phyloP scores from a whole-genome alignment of 2,797 vertebrate genomes.

The Delichon dasypus region DNA sequence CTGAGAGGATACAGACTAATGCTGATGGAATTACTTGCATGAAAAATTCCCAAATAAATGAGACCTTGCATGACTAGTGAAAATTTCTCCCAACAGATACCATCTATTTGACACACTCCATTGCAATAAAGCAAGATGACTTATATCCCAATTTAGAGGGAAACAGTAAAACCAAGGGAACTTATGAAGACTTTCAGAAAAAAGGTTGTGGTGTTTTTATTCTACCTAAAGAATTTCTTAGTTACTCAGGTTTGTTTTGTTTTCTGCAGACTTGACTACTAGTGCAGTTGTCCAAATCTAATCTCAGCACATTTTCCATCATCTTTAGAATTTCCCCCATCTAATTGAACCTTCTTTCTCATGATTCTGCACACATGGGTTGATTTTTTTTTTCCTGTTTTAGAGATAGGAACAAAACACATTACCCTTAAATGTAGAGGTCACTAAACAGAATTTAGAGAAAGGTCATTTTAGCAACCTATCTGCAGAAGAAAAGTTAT shows the following conservation, averaged over 20 bases:
- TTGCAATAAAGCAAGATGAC: neutral
- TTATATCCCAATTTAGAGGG: neutral
- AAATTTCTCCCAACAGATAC: neutral
- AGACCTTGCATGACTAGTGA: neutral
- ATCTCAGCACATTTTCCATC: neutral
- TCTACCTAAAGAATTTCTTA: neutral
- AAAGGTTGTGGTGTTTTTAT: fast-evolving
- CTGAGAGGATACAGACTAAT: neutral
- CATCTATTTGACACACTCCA: neutral
- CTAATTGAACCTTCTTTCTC: neutral
- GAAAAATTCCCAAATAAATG: neutral
- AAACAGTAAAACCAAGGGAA: neutral
- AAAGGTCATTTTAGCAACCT: constrained; percentile 12
- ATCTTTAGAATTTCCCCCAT: neutral
- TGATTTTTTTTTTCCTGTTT: neutral
- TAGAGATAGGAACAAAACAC: neutral
- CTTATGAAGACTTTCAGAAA: neutral
- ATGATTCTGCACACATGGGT: neutral
- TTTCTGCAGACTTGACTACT: neutral
- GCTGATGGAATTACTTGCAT: neutral
- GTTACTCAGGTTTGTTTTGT: neutral
- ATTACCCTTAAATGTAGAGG: neutral
- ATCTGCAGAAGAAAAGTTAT: neutral
- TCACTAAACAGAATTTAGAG: constrained; percentile 13
- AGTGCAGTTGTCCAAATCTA: neutral